These are phyloP conservation scores for Gasterosteus nipponicus DNA, from an alignment of 2,113 vertebrate genomes.

Conservation along the genomic window DNA sequence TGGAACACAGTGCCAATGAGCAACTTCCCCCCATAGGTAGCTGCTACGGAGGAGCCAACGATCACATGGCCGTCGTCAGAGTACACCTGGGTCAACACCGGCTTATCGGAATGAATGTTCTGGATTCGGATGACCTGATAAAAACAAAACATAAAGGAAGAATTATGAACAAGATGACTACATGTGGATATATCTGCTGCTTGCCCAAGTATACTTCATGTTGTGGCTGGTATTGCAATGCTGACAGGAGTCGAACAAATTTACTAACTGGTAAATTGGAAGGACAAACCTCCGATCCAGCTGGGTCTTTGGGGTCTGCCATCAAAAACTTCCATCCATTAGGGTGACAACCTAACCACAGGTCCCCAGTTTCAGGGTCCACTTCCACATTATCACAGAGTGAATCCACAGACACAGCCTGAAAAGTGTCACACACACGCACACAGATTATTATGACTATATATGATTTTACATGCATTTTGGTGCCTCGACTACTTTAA, in stretches of 20 bases:
- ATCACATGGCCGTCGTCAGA: constrained; percentile 86
- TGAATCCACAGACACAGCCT: constrained; percentile 84
- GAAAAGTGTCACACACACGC: constrained; percentile 5
- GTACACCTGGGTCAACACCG: constrained; percentile 86
- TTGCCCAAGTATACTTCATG: not conserved
- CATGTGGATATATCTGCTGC: not conserved
- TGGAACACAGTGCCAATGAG: constrained; percentile 91
- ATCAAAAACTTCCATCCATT: constrained; percentile 79
- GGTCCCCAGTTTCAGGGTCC: constrained; percentile 86
- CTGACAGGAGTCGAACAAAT: not conserved
- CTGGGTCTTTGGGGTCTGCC: constrained; percentile 79
- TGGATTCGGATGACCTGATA: constrained; percentile 86
- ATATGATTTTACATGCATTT: not conserved
- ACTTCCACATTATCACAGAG: constrained; percentile 88
- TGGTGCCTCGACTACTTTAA: not conserved
- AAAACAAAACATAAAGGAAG: not conserved
- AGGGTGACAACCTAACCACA: constrained; percentile 91
- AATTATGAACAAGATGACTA: not conserved
- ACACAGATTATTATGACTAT: no score
- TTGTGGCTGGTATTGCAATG: not conserved
- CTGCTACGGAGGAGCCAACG: constrained; percentile 86
- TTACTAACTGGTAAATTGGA: not conserved
- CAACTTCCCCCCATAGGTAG: constrained; percentile 81
- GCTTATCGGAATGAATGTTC: constrained; percentile 87
- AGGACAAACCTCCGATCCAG: constrained; percentile 90